These are phyloP conservation scores for Eurois occulta DNA, from an alignment of 2,888 invertebrate species.

Conservation along the genomic window DNA sequence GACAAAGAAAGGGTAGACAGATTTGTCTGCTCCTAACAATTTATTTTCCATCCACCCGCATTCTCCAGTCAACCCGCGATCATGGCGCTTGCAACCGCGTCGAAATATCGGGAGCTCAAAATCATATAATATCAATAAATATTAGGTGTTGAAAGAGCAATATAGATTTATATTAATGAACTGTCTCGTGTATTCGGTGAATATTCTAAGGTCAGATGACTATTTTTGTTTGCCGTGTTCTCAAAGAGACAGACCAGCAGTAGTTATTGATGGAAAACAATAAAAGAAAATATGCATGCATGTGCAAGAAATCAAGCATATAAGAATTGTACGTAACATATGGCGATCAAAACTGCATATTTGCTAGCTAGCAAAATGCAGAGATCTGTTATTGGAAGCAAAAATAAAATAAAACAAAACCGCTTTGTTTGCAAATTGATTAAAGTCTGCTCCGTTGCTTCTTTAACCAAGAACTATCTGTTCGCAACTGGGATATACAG, in stretches of 20 bases:
- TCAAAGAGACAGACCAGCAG: neutral
- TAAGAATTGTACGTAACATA: constrained; percentile 24
- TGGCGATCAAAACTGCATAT: constrained; percentile 24
- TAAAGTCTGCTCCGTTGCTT: neutral
- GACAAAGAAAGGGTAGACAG: no score
- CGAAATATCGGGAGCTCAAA: no score
- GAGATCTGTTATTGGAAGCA: constrained; percentile 21
- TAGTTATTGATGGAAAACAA: neutral
- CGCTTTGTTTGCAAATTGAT: constrained; percentile 1
- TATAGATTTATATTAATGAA: no score
- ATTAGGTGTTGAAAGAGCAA: no score
- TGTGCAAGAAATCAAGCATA: constrained; percentile 10
- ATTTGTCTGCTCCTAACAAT: no score
- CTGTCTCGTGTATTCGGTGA: no score
- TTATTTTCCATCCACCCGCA: no score
- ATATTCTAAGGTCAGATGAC: no score
- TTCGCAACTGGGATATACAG: neutral
- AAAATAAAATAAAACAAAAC: constrained; percentile 6
- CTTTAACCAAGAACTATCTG: neutral
- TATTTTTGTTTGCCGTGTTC: neutral
- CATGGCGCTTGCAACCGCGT: no score
- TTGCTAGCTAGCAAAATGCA: constrained; percentile 6
- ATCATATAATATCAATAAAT: no score
- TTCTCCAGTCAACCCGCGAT: no score
- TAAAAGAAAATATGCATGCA: constrained; percentile 4